phyloP scores from a whole-genome alignment of 2,113 vertebrate genomes.

The Aplodontia rufa region DNA sequence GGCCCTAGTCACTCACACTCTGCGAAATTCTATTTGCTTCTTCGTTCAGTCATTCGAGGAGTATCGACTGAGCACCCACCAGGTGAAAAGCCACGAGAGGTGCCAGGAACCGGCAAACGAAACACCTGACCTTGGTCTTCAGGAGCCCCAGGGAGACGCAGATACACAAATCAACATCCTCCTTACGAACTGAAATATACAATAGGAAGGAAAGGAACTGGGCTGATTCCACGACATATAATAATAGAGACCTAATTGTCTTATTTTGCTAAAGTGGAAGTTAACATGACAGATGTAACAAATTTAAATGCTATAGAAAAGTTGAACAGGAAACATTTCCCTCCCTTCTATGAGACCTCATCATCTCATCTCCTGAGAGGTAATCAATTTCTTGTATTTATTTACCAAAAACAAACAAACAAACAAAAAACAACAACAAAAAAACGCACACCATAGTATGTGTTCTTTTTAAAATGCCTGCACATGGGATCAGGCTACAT shows the following conservation, averaged over 20 bases:
- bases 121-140: neutral
- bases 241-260: neutral
- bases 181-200: neutral
- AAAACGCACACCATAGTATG: too few relatives aligned
- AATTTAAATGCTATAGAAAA: neutral
- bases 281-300: neutral
- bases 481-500: neutral
- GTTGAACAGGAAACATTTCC: neutral
- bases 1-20: neutral
- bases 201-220: neutral
- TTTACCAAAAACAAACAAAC: too few relatives aligned
- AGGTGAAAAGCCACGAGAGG: accelerated
- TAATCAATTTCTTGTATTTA: neutral
- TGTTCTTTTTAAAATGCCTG: neutral
- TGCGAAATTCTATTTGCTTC: neutral
- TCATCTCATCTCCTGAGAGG: neutral
- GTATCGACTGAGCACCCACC: neutral
- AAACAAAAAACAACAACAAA: too few relatives aligned
- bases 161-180: neutral
- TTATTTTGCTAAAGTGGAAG: neutral
- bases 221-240: neutral
- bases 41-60: neutral
- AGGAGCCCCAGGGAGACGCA: neutral
- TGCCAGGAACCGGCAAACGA: neutral
- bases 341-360: neutral